A percentile compares a stretch with the other conserved stretches of the same genome.
Evolutionary conservation across 2,888 invertebrate genomes (phyloP).

Genomic region (Eristalis pertinax): DNA sequence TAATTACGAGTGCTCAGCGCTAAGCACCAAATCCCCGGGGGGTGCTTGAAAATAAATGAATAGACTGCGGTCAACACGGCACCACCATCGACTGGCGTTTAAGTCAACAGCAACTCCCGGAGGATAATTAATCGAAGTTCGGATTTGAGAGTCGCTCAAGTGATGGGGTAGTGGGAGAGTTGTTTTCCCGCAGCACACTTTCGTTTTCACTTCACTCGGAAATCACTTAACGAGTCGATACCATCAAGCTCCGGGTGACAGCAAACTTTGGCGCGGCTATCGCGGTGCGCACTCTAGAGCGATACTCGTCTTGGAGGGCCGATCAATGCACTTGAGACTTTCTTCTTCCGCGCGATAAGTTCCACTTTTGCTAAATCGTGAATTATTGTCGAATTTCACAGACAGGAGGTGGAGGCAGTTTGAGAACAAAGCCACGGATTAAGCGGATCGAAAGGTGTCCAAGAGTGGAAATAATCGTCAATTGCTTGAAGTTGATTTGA

Average conservation of each 20-base stretch:
- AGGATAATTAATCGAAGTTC: slow-evolving; percentile 2
- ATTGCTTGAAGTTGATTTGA: too few species aligned
- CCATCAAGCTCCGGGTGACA: background rate
- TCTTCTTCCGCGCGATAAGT: background rate
- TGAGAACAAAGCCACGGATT: too few species aligned
- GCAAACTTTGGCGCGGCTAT: background rate
- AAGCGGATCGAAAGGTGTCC: too few species aligned
- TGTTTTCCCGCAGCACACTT: background rate
- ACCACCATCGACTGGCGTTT: background rate
- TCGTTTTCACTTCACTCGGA: background rate
- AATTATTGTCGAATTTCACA: background rate
- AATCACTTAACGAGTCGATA: background rate
- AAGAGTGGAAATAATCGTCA: too few species aligned
- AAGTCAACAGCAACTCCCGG: background rate
- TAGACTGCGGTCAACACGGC: background rate
- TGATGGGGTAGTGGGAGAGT: background rate
- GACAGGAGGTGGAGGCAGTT: too few species aligned
- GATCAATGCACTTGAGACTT: background rate
- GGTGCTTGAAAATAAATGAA: background rate
- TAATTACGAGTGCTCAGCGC: background rate
- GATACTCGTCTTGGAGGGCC: background rate
- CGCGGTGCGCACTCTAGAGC: too few species aligned
- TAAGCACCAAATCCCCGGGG: background rate
- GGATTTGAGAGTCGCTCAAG: background rate
- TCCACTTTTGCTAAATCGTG: background rate